Evolutionary conservation across 2,113 vertebrate species (phyloP).

Genomic region (Azemiops feae): DNA sequence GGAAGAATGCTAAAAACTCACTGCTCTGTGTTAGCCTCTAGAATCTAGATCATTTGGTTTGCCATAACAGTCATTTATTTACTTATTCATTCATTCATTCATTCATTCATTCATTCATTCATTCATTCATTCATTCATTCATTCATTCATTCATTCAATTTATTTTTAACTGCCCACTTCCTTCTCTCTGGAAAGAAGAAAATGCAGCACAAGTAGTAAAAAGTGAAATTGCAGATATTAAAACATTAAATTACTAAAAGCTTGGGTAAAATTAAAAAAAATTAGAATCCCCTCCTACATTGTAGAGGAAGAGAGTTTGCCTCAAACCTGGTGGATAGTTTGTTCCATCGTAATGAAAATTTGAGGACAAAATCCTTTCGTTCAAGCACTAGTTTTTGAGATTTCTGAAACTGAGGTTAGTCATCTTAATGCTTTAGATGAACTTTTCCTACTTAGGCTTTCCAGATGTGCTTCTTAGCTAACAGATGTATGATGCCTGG

Average conservation of each 20-base stretch:
- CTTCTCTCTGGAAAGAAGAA: neutral
- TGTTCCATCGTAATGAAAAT: neutral
- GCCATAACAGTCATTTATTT: too few relatives aligned
- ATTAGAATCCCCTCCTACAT: neutral
- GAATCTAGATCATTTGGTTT: conserved; percentile 53
- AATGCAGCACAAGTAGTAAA: neutral
- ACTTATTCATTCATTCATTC: too few relatives aligned
- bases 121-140: neutral
- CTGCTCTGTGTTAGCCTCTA: conserved; percentile 47
- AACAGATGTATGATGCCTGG: neutral
- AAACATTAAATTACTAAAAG: neutral
- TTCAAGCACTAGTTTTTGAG: conserved; percentile 52
- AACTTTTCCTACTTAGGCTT: neutral
- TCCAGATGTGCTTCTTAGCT: neutral
- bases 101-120: too few relatives aligned
- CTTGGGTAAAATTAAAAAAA: neutral
- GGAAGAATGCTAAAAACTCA: conserved; percentile 53
- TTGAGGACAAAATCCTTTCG: conserved; percentile 43
- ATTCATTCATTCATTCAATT: neutral
- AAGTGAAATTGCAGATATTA: neutral
- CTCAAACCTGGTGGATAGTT: neutral
- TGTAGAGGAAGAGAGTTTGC: neutral
- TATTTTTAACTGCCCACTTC: neutral
- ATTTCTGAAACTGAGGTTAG: conserved; percentile 10
- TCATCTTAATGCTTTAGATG: neutral